Evolutionary conservation across 2,888 invertebrate genomes (phyloP).

Genomic region (Nomada fabriciana): DNA sequence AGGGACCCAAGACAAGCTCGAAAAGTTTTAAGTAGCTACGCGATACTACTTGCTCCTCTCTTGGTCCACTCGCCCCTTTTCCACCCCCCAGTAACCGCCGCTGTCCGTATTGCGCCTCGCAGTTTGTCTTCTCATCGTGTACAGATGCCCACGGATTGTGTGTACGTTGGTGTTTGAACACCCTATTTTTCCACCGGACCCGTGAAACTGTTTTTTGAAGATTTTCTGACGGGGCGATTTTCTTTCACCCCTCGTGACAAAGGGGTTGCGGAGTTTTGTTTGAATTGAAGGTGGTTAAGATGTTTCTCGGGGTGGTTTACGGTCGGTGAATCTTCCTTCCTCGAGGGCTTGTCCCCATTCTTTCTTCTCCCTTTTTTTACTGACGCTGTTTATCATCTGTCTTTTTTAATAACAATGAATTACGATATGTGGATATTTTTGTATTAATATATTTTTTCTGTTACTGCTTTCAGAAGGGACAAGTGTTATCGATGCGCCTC

Average conservation of each 20-base stretch:
- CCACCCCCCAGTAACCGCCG: slow-evolving; percentile 26
- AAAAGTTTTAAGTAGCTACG: slow-evolving; percentile 70
- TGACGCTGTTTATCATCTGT: too few species aligned
- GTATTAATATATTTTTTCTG: slow-evolving; percentile 70
- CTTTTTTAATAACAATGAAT: too few species aligned
- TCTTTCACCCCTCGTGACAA: too few species aligned
- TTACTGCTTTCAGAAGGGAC: slow-evolving; percentile 85
- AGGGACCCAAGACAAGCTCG: slow-evolving; percentile 72
- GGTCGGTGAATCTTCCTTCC: too few species aligned
- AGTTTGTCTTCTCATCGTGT: slow-evolving; percentile 63
- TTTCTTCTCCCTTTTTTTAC: too few species aligned
- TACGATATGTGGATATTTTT: too few species aligned
- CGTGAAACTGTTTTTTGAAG: neutral
- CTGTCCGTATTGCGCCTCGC: slow-evolving; percentile 51
- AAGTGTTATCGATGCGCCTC: slow-evolving; percentile 91
- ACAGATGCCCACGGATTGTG: slow-evolving; percentile 15
- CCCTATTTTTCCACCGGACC: neutral
- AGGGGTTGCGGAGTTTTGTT: too few species aligned
- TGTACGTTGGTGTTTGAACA: slow-evolving; percentile 5
- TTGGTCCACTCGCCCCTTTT: slow-evolving; percentile 22
- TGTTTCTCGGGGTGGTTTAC: too few species aligned
- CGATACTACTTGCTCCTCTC: slow-evolving; percentile 56
- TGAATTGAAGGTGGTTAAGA: too few species aligned
- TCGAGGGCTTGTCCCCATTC: too few species aligned
- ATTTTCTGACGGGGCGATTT: neutral